Conservation (phyloP, 2,113 vertebrate species). For the Nerophis ophidion region DNA sequence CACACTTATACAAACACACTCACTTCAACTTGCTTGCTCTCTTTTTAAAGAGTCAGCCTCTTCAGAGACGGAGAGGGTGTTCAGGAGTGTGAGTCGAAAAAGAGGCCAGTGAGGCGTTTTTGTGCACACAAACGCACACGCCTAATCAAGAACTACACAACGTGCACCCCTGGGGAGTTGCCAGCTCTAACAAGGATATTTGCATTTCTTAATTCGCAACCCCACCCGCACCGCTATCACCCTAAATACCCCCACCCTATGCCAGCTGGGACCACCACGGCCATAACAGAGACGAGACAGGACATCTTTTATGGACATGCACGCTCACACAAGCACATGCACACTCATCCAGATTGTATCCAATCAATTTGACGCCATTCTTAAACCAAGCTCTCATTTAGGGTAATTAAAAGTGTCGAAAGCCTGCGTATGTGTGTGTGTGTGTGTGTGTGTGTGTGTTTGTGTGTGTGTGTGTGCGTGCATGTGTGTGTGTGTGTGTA, state of each 20-base stretch:
- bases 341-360: conserved; percentile 45
- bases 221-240: neutral
- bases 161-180: conserved; percentile 48
- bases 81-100: conserved; percentile 9
- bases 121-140: conserved; percentile 10
- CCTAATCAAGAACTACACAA: conserved; percentile 63
- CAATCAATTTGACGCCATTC: conserved; percentile 60
- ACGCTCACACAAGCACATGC: conserved; percentile 8
- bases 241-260: conserved; percentile 3
- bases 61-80: conserved; percentile 27
- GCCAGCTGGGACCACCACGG: conserved; percentile 59
- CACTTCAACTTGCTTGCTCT: conserved; percentile 41
- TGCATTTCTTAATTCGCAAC: conserved; percentile 66
- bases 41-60: conserved; percentile 25
- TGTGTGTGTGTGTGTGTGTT: conserved; percentile 17
- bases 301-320: conserved; percentile 35
- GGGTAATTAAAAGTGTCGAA: conserved; percentile 52
- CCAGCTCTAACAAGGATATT: conserved; percentile 58
- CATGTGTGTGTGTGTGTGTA: neutral
- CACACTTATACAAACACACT: conserved; percentile 15
- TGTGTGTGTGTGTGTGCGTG: neutral
- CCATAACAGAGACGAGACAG: conserved; percentile 41
- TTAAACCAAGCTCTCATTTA: conserved; percentile 63
- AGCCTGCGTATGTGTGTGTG: conserved; percentile 8
- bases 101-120: conserved; percentile 32